Base-by-base conservation (phyloP, 1,140 invertebrate species). In the Leptinotarsa lineolata region DNA sequence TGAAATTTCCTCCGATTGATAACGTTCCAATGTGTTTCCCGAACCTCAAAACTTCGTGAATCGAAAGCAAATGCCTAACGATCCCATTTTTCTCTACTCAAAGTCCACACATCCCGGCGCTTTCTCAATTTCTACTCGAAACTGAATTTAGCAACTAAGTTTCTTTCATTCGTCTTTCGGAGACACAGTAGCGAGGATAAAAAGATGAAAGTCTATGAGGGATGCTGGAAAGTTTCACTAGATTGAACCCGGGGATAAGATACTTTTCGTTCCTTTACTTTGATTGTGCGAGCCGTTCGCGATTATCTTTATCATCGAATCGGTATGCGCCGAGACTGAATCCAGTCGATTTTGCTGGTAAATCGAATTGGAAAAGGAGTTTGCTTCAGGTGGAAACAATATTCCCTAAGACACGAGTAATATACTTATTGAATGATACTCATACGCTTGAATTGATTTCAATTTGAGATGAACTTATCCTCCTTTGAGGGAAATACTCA, bases 81-180 rank as follows among this genome's bases (percentile, higher is more conserved):
- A 54, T 18, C 48, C 48, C 48, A 54, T 54, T 54, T 54, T 54
- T 54, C 48, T 54, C 48, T 15, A 54, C 15, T 18, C 48, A 54
- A 54, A 18, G 48, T 63, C 72, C 30, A 71, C 66, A 76, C 72
- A 72, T 72, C 72, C 72, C 74, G 73, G 72, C 78, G 74, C 74
- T 69, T 79, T 77, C 74, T 74, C 78, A 77, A 79, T 79, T 79
- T 79, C 74, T 68, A 72, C 78, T 74, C 70, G 30, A 79, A 79
- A 79, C 78, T 79, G 73, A 79, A 79, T 79, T 79, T 79, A 77
- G 76, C 66, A 78, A 78, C 75, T 74, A 74, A 78, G 75, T 78
- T 78, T 78, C 73, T 78, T 77, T 74, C 72, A 73, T 70, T 76
- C 68, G 18, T 68, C 54, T 45, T 44, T 54, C 48, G 48, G n/a